phyloP scores from a whole-genome alignment of 2,888 invertebrate species.

The Cabera pusaria region DNA sequence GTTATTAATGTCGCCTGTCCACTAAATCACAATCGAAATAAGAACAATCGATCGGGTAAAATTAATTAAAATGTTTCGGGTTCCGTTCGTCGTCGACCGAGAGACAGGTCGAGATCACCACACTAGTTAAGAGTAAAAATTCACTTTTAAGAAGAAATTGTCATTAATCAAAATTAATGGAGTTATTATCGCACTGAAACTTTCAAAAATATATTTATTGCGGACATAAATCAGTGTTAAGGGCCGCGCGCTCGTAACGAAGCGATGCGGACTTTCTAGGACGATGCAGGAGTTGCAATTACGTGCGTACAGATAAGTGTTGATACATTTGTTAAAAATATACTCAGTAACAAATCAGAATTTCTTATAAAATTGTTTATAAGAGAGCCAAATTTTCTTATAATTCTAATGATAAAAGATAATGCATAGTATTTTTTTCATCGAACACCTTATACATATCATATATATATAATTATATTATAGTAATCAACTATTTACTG shows the following conservation, averaged over 20 bases:
- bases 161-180: constrained; percentile 83
- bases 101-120: constrained; percentile 48
- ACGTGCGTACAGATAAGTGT: constrained; percentile 29
- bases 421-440: too few relatives aligned
- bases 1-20: constrained; percentile 28
- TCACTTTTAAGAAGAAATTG: constrained; percentile 80
- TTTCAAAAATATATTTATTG: constrained; percentile 82
- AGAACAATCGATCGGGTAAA: constrained; percentile 65
- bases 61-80: constrained; percentile 69
- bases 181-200: constrained; percentile 81
- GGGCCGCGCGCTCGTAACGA: constrained; percentile 76
- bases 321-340: too few relatives aligned
- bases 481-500: too few relatives aligned
- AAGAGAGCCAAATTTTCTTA: too few relatives aligned
- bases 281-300: constrained; percentile 62
- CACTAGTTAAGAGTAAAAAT: constrained; percentile 54
- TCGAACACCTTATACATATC: too few relatives aligned
- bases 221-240: constrained; percentile 78
- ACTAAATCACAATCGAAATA: constrained; percentile 50
- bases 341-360: too few relatives aligned
- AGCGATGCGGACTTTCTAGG: constrained; percentile 75
- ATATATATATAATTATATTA: too few relatives aligned
- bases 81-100: constrained; percentile 52
- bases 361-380: too few relatives aligned
- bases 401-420: too few relatives aligned